Percentiles rank a stretch among this genome's conserved stretches.
Conservation (phyloP, 2,888 invertebrate genomes). For the Hybos culiciformis region DNA sequence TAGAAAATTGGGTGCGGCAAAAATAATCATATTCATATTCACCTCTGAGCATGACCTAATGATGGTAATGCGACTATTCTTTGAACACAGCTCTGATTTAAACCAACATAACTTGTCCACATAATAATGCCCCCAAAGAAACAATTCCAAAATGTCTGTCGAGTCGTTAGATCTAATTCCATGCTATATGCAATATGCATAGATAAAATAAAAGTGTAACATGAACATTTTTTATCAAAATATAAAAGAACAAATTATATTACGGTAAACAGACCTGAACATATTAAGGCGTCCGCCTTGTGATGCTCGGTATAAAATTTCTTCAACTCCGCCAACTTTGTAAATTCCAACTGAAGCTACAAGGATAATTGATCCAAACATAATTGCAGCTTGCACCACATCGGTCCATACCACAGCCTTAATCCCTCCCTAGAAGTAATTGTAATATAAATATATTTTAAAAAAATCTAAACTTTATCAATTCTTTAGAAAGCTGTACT, state of each 20-base stretch:
- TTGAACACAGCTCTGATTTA: slow-evolving; percentile 61
- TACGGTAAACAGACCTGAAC: slow-evolving; percentile 19
- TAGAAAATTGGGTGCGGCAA: no score
- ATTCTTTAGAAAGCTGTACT: no score
- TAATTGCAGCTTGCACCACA: slow-evolving; percentile 24
- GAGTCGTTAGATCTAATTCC: slow-evolving; percentile 43
- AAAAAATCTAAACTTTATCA: neutral
- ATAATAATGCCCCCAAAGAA: slow-evolving; percentile 43
- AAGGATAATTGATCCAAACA: slow-evolving; percentile 23
- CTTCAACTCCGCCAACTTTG: slow-evolving; percentile 23
- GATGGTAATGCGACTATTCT: slow-evolving; percentile 49
- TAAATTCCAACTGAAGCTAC: slow-evolving; percentile 23
- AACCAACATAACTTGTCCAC: slow-evolving; percentile 49
- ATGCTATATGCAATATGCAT: slow-evolving; percentile 42
- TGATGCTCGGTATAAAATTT: slow-evolving; percentile 19
- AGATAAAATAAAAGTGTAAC: no score
- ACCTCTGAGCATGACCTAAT: slow-evolving; percentile 42
- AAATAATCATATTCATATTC: no score
- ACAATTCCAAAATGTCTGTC: slow-evolving; percentile 52
- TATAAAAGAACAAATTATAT: neutral
- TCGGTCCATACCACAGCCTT: slow-evolving; percentile 35
- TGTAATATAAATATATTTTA: slow-evolving; percentile 2
- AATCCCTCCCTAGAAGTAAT: slow-evolving; percentile 24
- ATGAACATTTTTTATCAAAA: neutral
- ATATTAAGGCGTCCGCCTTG: slow-evolving; percentile 22